Base-by-base conservation (phyloP, 2,888 invertebrate genomes). In the Drosophila emarginata region DNA sequence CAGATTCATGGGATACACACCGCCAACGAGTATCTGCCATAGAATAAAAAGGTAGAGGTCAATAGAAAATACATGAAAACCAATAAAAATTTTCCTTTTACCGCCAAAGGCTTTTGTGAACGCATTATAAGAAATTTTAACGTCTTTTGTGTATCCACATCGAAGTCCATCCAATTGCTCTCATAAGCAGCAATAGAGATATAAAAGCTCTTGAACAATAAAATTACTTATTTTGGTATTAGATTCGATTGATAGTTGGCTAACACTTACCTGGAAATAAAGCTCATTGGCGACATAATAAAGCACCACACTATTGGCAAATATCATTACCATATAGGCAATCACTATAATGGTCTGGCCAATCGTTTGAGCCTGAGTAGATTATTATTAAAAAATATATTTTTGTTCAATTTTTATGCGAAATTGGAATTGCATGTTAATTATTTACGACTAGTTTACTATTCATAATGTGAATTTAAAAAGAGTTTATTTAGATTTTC, bases 201-300 rank as follows among this genome's bases (percentile, higher is more conserved):
- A 12, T 70, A 28, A n/a, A 82, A 73, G 60, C 90, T 90, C 87
- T 88, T 9, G 0, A 23, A 61, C 56, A 6, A 3, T 5, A 0
- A 45, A 45, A 45, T 3, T 21, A 11, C 12, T 3, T 45, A 9
- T 11, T 0, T 45, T 45, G 45, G 0, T 0, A 15, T 11, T 0
- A 5, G 51, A 32, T 28, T 0, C 12, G 1, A 15, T 7, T 9
- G n/a, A 5, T 11, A 2, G 18, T 21, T 37, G 6, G 0, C 14
- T 9, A 21, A 4, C 6, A 53, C 56, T 59, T 51, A 87, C 87
- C 79, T 90, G 78, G 69, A 77, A 83, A 18, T 80, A 83, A 1
- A 90, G 74, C n/a, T 89, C 89, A 60, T 89, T 90, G 54, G 89
- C 89, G 28, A 85, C 89, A 28, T 87, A 90, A 66, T 90, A 90